Base-by-base conservation (phyloP, 2,113 vertebrate species). In the Eclectus roratus region DNA sequence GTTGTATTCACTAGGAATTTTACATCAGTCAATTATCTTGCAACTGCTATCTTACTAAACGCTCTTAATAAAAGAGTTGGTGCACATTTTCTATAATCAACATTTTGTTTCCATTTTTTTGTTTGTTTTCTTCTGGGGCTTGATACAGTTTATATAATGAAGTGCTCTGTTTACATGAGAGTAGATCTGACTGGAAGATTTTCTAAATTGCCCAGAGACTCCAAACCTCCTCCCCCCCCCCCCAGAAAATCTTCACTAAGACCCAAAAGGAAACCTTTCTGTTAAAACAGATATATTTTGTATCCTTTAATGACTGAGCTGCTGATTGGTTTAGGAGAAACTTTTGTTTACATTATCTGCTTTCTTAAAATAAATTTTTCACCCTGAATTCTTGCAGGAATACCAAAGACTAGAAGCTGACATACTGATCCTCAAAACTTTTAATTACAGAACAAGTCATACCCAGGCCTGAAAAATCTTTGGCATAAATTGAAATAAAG, bases 181-280 rank as follows among this genome's bases (percentile, higher is more conserved):
- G 35, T 23, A 56, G 20, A 52, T 19, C 9, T 77, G 16, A 47
- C 9, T 69, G 7, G 6, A 90, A 82, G 21, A 35, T 83, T 88
- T 65, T 77, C 35, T 19, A 76, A 74, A 60, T 21, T 61, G 11
- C 46, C 27, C 24, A 72, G 68, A 66, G 21, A 77, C 0, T 47
- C 4, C 11, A 43, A 50, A 35, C 15, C 21, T 23, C 23, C 21
- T 31, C 23, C 16, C 11, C 15, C 8, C 37, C 8, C 12, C 21
- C 21, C n/a, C n/a, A n/a, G n/a, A n/a, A n/a, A n/a, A n/a, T 37
- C 9, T 58, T 61, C 13, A 24, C 13, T 29, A 68, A 52, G 31
- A 4, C 0, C 0, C 18, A 17, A 55, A 29, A 6, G 0, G 6
- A 65, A 74, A 31, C 1, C 1, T 74, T 65, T 61, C 16, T 33